Percentiles rank a stretch among this genome's conserved stretches.
Evolutionary conservation across 2,113 vertebrate genomes (phyloP).

Genomic region (Asarcornis scutulata): DNA sequence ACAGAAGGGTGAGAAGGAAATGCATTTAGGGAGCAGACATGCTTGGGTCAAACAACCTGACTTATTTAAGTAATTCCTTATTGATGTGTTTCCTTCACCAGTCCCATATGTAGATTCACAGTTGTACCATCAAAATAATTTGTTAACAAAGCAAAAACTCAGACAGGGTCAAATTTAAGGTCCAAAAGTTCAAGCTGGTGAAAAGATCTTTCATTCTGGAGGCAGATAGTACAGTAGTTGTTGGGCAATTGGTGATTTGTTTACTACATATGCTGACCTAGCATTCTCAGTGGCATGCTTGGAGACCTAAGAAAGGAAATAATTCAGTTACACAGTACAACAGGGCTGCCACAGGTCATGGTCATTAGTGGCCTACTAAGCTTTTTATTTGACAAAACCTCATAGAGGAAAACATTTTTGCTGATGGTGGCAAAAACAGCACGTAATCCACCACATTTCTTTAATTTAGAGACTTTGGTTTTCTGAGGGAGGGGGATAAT

Average conservation of each 20-base stretch:
- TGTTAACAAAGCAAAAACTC: neutral
- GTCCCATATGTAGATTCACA: conserved; percentile 15
- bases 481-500: conserved; percentile 23
- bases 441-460: conserved; percentile 36
- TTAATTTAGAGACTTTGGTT: conserved; percentile 62
- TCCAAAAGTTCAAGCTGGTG: neutral
- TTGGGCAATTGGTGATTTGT: conserved; percentile 34
- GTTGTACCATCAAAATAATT: neutral
- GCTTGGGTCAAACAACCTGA: conserved; percentile 23
- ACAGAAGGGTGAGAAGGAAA: conserved; percentile 4
- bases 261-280: conserved; percentile 30
- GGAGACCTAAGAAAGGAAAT: conserved; percentile 40
- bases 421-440: conserved; percentile 63
- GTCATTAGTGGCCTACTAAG: conserved; percentile 55
- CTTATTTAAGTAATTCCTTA: conserved; percentile 35
- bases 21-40: conserved; percentile 13
- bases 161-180: conserved; percentile 25
- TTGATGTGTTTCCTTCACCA: neutral
- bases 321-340: conserved; percentile 55
- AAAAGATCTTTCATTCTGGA: conserved; percentile 6
- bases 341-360: conserved; percentile 58
- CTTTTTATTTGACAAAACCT: conserved; percentile 56
- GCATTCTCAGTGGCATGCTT: neutral
- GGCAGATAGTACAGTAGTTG: neutral
- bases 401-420: conserved; percentile 42